A percentile compares a stretch with the other conserved stretches of the same genome.
Conservation (phyloP, 2,113 vertebrate species). For the Poeciliopsis occidentalis region DNA sequence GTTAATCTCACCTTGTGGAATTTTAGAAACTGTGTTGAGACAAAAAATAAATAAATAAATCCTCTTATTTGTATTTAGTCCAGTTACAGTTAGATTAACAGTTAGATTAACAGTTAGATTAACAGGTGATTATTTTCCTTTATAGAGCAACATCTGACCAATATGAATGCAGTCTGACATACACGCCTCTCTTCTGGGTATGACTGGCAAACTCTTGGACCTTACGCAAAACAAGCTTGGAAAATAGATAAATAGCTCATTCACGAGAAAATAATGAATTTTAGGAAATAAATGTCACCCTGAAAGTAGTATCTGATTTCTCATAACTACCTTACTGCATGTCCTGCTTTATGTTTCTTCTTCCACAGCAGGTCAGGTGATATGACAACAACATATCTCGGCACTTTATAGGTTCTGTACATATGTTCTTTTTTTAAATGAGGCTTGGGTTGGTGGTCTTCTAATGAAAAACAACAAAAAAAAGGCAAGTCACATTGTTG, state of each 20-base stretch:
- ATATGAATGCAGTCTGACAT: background rate
- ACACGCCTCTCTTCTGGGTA: background rate
- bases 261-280: background rate
- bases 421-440: conserved; percentile 42
- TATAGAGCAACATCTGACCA: conserved; percentile 1
- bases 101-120: conserved; percentile 21
- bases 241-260: no score
- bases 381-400: background rate
- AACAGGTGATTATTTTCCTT: background rate
- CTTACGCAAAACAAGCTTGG: no score
- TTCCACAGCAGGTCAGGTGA: background rate
- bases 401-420: conserved; percentile 17
- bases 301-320: background rate
- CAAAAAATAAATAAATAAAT: background rate
- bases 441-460: conserved; percentile 45
- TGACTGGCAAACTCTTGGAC: background rate
- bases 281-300: background rate
- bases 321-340: background rate
- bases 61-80: background rate
- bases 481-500: conserved; percentile 39
- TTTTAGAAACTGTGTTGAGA: background rate
- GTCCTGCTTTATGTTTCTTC: background rate
- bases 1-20: background rate
- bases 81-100: conserved; percentile 17
- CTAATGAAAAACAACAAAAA: conserved; percentile 36